Conservation (phyloP, 2,797 vertebrate genomes). For the Phylloscopus collybita region DNA sequence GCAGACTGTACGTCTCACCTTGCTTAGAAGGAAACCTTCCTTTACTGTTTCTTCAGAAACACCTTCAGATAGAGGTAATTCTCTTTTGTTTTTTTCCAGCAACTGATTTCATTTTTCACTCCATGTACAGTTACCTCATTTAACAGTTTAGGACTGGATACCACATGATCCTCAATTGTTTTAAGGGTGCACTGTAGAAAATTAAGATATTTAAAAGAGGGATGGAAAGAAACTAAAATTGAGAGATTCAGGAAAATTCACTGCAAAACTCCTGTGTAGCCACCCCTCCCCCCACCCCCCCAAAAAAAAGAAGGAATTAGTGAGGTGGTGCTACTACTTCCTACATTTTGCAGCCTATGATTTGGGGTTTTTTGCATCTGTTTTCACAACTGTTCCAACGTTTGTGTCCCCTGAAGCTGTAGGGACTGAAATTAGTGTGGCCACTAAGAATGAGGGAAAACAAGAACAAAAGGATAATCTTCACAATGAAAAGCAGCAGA, state of each 20-base stretch:
- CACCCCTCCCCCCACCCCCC: too few species aligned
- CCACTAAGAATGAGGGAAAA: slow-evolving; percentile 15
- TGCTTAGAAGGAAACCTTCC: slow-evolving; percentile 82
- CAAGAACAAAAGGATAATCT: slow-evolving; percentile 10
- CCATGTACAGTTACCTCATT: not conserved
- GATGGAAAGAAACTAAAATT: not conserved
- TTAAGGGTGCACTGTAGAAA: not conserved
- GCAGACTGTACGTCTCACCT: slow-evolving; percentile 84
- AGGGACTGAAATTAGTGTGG: slow-evolving; percentile 51
- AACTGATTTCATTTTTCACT: not conserved
- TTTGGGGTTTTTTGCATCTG: not conserved
- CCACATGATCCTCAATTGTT: not conserved
- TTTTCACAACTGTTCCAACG: not conserved
- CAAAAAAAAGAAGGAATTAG: not conserved
- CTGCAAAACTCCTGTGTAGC: not conserved
- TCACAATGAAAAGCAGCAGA: slow-evolving; percentile 25
- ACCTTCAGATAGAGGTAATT: slow-evolving; percentile 82
- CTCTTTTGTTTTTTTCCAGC: not conserved
- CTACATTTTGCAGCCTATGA: not conserved
- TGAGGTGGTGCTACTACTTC: not conserved
- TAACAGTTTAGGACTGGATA: not conserved
- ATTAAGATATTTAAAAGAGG: not conserved
- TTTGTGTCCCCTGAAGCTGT: slow-evolving; percentile 29
- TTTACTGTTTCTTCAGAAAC: slow-evolving; percentile 58
- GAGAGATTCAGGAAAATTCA: not conserved